Percentiles rank a stretch among this genome's conserved stretches.
Conservation (phyloP, 1,140 invertebrate genomes). For the Trachymyrmex septentrionalis region DNA sequence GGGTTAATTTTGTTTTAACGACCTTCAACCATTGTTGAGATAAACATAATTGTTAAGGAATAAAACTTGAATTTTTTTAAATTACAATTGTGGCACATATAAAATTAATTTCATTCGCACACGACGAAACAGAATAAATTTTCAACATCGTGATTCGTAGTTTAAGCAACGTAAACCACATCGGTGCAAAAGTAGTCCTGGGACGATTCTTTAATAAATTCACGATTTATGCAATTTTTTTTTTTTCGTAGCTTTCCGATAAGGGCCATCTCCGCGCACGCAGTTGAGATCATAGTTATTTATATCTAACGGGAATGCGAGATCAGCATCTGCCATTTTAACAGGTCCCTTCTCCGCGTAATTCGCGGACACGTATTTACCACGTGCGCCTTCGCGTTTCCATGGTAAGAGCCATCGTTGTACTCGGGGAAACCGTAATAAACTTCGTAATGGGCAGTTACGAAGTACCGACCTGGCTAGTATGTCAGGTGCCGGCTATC, state of each 20-base stretch:
- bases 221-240: neutral
- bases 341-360: constrained; percentile 45
- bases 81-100: neutral
- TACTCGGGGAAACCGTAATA: constrained; percentile 81
- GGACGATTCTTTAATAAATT: neutral
- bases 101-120: neutral
- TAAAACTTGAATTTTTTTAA: neutral
- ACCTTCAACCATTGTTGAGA: neutral
- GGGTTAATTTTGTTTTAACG: neutral
- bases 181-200: neutral
- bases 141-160: neutral
- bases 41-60: constrained; percentile 3
- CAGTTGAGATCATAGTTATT: constrained; percentile 45
- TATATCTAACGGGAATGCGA: constrained; percentile 29
- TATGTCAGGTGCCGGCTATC: constrained; percentile 80
- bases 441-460: constrained; percentile 83
- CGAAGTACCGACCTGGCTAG: constrained; percentile 60
- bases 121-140: neutral
- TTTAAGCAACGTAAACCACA: neutral
- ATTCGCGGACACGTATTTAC: constrained; percentile 54
- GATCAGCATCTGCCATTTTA: constrained; percentile 41
- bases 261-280: neutral
- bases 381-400: constrained; percentile 59
- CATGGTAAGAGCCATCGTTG: constrained; percentile 54
- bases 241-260: neutral